These are phyloP conservation scores for Drosophila stalkeri DNA, from an alignment of 2,888 invertebrate species.

Conservation along the genomic window DNA sequence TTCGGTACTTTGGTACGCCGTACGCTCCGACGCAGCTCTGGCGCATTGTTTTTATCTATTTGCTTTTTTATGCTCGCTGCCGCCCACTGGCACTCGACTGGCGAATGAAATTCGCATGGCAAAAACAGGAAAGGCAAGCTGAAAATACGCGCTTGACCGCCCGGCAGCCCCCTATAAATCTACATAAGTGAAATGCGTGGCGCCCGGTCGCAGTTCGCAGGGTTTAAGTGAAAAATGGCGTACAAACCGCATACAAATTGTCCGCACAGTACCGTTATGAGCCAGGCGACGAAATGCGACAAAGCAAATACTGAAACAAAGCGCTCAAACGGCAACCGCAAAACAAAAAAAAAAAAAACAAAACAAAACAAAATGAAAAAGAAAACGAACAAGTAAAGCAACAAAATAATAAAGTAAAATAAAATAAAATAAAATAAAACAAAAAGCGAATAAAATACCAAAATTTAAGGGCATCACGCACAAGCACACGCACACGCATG, in stretches of 20 bases:
- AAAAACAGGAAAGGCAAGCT: slow-evolving; percentile 5
- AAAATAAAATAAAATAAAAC: slow-evolving; percentile 14
- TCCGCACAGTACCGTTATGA: slow-evolving; percentile 49
- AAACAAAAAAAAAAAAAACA: slow-evolving; percentile 4
- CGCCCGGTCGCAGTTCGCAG: slow-evolving; percentile 21
- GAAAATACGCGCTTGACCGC: slow-evolving; percentile 50
- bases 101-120: slow-evolving; percentile 1
- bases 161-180: slow-evolving; percentile 57
- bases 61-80: slow-evolving; percentile 15
- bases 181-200: slow-evolving; percentile 71
- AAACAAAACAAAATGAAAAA: neutral
- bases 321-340: slow-evolving; percentile 34
- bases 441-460: slow-evolving; percentile 38
- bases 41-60: slow-evolving; percentile 24
- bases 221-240: slow-evolving; percentile 76
- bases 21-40: neutral
- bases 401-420: neutral
- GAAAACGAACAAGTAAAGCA: too few relatives aligned
- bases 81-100: slow-evolving; percentile 8
- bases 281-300: slow-evolving; percentile 68
- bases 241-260: slow-evolving; percentile 80
- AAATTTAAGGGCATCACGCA: slow-evolving; percentile 42
- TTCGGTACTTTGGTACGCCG: too few relatives aligned
- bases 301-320: slow-evolving; percentile 35
- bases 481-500: slow-evolving; percentile 67